Conservation (phyloP, 2,888 invertebrate species). For the Leptopilina drosophilae region DNA sequence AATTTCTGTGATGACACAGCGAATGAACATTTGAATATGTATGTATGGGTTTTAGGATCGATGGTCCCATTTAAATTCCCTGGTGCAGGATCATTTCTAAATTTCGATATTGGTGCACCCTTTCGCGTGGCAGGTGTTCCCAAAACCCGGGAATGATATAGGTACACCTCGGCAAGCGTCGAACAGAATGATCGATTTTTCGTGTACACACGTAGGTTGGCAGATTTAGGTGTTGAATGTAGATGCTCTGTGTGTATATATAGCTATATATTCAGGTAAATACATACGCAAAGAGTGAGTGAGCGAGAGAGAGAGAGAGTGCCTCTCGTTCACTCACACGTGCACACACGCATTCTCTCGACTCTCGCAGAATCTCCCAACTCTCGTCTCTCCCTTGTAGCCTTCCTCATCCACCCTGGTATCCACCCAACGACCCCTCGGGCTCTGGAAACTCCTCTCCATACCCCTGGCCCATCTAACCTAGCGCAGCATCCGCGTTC, state of each 20-base stretch:
- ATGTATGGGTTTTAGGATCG: background rate
- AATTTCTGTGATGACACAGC: too few species aligned
- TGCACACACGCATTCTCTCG: conserved; percentile 59
- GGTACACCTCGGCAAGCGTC: conserved; percentile 61
- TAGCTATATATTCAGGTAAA: conserved; percentile 27
- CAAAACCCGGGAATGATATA: conserved; percentile 61
- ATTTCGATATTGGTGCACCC: conserved; percentile 43
- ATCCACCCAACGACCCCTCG: conserved; percentile 56
- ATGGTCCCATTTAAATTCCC: background rate
- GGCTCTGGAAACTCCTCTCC: conserved; percentile 54
- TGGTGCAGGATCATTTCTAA: conserved; percentile 26
- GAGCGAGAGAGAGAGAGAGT: conserved; percentile 56
- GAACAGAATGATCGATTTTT: conserved; percentile 73
- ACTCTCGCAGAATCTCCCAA: conserved; percentile 58
- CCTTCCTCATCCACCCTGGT: conserved; percentile 48
- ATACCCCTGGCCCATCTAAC: conserved; percentile 64
- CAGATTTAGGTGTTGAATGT: conserved; percentile 19
- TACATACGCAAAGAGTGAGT: conserved; percentile 35
- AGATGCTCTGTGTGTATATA: conserved; percentile 25
- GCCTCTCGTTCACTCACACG: conserved; percentile 40
- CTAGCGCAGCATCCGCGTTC: conserved; percentile 75
- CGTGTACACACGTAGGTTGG: conserved; percentile 54
- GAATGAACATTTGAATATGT: background rate
- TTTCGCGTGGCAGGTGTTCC: conserved; percentile 45
- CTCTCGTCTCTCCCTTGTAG: conserved; percentile 50